A percentile compares a stretch with the other conserved stretches of the same genome.
phyloP scores from a whole-genome alignment of 2,888 invertebrate genomes.

The Ormyrus thymus region DNA sequence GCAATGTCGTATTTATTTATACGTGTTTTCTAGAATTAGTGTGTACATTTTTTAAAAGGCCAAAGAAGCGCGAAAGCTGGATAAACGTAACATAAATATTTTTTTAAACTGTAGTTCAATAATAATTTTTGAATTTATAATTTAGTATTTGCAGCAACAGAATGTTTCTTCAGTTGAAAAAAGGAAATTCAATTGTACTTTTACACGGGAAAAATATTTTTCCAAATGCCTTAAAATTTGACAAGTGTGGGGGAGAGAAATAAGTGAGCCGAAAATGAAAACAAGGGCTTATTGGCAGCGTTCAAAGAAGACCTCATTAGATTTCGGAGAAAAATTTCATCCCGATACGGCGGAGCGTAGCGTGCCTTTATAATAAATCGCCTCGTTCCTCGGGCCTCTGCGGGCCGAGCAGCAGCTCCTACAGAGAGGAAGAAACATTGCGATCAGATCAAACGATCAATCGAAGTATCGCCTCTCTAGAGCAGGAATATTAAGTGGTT shows the following conservation, averaged over 20 bases:
- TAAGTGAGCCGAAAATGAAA: neutral
- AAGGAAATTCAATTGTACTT: no score
- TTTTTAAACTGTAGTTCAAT: no score
- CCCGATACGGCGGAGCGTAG: conserved; percentile 49
- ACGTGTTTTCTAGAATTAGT: no score
- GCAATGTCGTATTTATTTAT: neutral
- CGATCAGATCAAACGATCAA: conserved; percentile 58
- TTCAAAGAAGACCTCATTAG: conserved; percentile 37
- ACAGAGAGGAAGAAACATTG: conserved; percentile 31
- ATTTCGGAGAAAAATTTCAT: conserved; percentile 46
- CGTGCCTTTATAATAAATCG: conserved; percentile 48
- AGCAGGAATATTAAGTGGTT: conserved; percentile 63
- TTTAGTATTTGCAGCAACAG: no score
- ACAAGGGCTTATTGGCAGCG: neutral
- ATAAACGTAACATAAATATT: no score
- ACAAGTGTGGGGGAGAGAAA: neutral
- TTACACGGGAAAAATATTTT: no score
- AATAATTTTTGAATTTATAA: no score
- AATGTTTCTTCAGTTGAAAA: no score
- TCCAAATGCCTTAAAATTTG: no score
- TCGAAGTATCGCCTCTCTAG: conserved; percentile 62
- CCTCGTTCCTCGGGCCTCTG: neutral
- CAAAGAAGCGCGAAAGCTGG: no score
- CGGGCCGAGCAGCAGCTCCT: no score
- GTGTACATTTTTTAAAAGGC: no score